Percentiles rank a stretch among this genome's conserved stretches.
Evolutionary conservation across 1,140 invertebrate species (phyloP).

Genomic region (Diachasmimorpha longicaudata): DNA sequence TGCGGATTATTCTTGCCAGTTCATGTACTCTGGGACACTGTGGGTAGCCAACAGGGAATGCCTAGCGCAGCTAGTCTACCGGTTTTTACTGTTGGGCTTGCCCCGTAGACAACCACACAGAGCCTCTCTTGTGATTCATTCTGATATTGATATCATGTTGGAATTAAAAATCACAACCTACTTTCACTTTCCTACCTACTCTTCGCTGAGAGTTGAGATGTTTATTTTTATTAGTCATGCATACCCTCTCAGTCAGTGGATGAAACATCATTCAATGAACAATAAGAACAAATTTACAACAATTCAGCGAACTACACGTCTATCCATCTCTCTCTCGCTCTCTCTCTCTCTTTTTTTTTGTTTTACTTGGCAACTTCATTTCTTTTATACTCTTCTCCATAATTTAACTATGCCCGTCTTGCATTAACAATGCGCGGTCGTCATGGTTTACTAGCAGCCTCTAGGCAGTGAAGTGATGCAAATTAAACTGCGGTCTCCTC

Average conservation of each 20-base stretch:
- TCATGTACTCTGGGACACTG: neutral
- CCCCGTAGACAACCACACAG: neutral
- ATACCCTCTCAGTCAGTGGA: neutral
- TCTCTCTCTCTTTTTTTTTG: too few relatives aligned
- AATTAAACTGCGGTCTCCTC: slow-evolving; percentile 35
- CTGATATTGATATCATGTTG: slow-evolving; percentile 4
- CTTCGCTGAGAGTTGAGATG: neutral
- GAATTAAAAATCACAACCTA: neutral
- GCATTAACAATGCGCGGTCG: slow-evolving; percentile 1
- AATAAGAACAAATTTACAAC: too few relatives aligned
- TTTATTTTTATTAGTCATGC: neutral
- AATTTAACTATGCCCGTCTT: neutral
- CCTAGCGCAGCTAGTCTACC: neutral
- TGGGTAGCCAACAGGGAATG: neutral
- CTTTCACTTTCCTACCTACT: slow-evolving; percentile 18
- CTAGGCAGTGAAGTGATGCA: slow-evolving; percentile 20
- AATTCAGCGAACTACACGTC: too few relatives aligned
- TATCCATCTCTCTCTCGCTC: neutral
- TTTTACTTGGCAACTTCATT: neutral
- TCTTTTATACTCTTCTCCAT: slow-evolving; percentile 29
- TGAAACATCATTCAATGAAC: neutral
- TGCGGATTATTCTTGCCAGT: neutral
- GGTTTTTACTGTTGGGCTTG: neutral
- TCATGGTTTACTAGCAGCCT: neutral
- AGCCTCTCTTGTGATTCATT: slow-evolving; percentile 1